Evolutionary conservation across 2,888 invertebrate genomes (phyloP), one percentile per base, ranked within the genome.

Genomic region (Caenorhabditis japonica): DNA sequence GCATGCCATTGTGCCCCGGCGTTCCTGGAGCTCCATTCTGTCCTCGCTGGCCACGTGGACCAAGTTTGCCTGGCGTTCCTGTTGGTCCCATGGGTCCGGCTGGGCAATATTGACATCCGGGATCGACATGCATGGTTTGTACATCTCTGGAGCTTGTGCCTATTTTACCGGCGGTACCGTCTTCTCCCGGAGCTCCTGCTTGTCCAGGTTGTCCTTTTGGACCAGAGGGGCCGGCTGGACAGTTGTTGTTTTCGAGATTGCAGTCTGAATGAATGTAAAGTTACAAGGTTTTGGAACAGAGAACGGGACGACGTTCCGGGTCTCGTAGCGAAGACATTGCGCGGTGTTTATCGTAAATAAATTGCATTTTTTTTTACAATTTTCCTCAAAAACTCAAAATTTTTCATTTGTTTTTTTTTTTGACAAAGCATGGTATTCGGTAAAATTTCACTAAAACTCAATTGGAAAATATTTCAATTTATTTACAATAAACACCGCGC

Each of bases 51-150:
- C 79, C 79, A 4, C 77, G 53, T 15, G 79, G 79, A 10, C 79
- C 71, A 10, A 60, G 23, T 25, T 61, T 46, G 30, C 79, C 79
- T 1, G 61, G 41, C 4, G 64, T 15, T 17, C 79, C 79, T 1
- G 77, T 73, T 15, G 71, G 55, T 1, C 79, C 79, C 68, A 66
- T 69, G 36, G 75, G 75, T 25, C 79, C 79, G 15, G 75, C 70
- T 4, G 79, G 79, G 34, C 79, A 79, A 23, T 75, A 74, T 30
- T 64, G 68, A 46, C 79, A 79, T 7, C 73, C 73, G 0, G 64
- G 58, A 33, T 76, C 76, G 12, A 56, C 33, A 17, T 74, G 51
- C 60, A 74, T 70, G 0, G 66, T 61, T 38, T 62, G 59, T 10
- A 76, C 51, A 23, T 76, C 74, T 17, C 25, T 44, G 0, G 73